Conservation (phyloP, 2,113 vertebrate species). For the Emydura subglobosa region DNA sequence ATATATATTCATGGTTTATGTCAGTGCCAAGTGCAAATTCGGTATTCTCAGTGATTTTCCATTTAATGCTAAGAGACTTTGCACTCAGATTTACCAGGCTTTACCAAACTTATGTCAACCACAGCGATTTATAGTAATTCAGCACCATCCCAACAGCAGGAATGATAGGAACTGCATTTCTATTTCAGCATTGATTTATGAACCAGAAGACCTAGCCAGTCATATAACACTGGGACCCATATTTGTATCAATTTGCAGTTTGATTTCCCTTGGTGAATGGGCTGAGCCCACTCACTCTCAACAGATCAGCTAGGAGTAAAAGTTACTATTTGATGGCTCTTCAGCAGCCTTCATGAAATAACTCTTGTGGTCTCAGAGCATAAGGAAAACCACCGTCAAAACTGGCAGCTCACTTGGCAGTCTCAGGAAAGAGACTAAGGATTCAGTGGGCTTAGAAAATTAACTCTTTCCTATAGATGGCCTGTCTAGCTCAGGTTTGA, state of each 20-base stretch:
- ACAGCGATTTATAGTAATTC: too few relatives aligned
- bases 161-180: background rate
- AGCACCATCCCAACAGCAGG: too few relatives aligned
- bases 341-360: background rate
- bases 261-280: background rate
- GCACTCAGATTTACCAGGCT: too few relatives aligned
- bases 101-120: too few relatives aligned
- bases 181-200: background rate
- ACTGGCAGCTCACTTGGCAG: background rate
- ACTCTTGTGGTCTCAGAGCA: background rate
- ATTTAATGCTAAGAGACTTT: too few relatives aligned
- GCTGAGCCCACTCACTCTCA: background rate
- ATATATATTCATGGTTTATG: too few relatives aligned
- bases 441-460: background rate
- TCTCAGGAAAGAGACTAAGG: background rate
- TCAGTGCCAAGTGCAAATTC: too few relatives aligned
- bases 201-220: background rate
- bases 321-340: background rate
- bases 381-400: background rate
- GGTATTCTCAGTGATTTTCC: too few relatives aligned
- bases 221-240: background rate
- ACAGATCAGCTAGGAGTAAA: background rate
- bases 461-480: background rate
- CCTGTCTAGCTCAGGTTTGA: background rate
- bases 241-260: background rate